These are phyloP conservation scores for Turdus rufiventris DNA, from an alignment of 2,113 vertebrate species.

Conservation along the genomic window DNA sequence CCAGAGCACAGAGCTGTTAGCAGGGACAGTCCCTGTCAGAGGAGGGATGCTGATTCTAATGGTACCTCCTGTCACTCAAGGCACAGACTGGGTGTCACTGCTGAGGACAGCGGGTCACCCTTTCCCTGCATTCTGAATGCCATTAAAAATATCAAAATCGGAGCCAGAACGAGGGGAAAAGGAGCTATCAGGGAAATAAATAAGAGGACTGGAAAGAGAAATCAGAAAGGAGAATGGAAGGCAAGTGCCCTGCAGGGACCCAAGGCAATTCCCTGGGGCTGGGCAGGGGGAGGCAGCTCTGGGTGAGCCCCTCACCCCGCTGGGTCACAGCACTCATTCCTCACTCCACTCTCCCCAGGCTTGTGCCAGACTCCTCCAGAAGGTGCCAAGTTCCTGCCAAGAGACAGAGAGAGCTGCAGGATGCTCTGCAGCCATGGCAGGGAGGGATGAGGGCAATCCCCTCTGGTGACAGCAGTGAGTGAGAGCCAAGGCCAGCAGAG, in stretches of 20 bases:
- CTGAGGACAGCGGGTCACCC: not conserved
- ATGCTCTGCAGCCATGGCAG: not conserved
- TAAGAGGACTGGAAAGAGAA: not conserved
- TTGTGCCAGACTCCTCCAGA: not conserved
- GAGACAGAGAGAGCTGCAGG: not conserved
- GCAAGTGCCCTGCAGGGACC: not conserved
- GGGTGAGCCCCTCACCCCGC: not conserved
- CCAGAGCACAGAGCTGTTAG: slow-evolving; percentile 1
- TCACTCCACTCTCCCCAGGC: not conserved
- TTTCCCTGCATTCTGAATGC: not conserved
- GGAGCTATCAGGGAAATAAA: not conserved
- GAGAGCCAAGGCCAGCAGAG: not conserved
- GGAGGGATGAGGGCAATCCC: not conserved
- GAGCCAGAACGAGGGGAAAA: not conserved
- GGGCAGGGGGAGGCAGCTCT: not conserved
- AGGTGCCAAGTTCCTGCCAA: not conserved
- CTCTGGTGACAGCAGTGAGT: not conserved
- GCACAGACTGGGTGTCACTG: not conserved
- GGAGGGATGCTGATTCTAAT: slow-evolving; percentile 2
- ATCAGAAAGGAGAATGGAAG: not conserved
- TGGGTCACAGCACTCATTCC: not conserved
- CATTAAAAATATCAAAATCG: slow-evolving; percentile 29
- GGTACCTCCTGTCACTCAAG: slow-evolving; percentile 23
- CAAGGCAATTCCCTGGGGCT: not conserved
- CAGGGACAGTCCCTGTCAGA: not conserved